phyloP scores from a whole-genome alignment of 2,888 invertebrate genomes.

The Camponotus fellah region DNA sequence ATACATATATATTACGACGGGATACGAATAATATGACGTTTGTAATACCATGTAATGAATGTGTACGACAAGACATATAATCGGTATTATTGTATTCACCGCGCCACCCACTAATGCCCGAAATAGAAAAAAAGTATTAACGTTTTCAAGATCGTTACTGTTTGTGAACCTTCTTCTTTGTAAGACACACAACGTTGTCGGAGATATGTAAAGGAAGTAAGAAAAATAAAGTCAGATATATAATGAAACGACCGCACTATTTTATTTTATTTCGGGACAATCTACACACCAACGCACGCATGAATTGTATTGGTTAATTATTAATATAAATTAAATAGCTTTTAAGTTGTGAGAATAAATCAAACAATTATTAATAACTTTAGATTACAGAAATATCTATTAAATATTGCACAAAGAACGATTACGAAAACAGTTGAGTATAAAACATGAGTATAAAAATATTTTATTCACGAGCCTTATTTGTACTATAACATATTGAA shows the following conservation, averaged over 20 bases:
- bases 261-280: conserved; percentile 3
- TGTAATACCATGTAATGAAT: conserved; percentile 78
- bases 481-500: conserved; percentile 26
- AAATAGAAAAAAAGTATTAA: conserved; percentile 76
- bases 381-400: too few relatives aligned
- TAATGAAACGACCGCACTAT: conserved; percentile 55
- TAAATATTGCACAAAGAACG: background rate
- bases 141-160: conserved; percentile 79
- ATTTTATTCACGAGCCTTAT: conserved; percentile 83
- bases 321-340: background rate
- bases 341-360: background rate
- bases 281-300: background rate
- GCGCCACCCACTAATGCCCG: conserved; percentile 75
- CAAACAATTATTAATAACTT: background rate
- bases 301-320: background rate
- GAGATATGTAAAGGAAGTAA: conserved; percentile 61
- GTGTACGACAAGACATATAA: conserved; percentile 69
- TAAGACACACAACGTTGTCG: conserved; percentile 62
- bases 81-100: conserved; percentile 77
- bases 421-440: background rate
- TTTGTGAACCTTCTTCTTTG: conserved; percentile 78
- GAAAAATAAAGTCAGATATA: conserved; percentile 66
- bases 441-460: conserved; percentile 63
- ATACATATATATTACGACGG: conserved; percentile 65
- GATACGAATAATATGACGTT: conserved; percentile 74